These are phyloP conservation scores for Lumbricus terrestris DNA, from an alignment of 2,888 invertebrate genomes.

Conservation along the genomic window DNA sequence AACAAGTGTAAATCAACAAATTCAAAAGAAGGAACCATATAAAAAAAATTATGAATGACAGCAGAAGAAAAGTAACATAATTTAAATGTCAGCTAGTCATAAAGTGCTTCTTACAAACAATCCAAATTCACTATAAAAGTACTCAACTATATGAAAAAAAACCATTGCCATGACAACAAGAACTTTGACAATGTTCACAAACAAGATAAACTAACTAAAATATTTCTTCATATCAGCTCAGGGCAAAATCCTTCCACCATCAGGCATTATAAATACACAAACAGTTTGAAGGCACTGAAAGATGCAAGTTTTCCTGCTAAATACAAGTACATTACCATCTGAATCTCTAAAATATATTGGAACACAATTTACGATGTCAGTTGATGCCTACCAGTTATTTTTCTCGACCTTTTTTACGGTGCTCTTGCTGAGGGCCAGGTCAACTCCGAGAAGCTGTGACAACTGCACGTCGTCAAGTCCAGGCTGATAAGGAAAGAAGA, in stretches of 20 bases:
- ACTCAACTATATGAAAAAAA: not conserved
- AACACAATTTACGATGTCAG: not conserved
- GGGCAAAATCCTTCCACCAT: not conserved
- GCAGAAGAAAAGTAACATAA: too few relatives aligned
- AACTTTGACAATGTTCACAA: not conserved
- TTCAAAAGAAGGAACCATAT: too few relatives aligned
- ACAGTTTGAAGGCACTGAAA: not conserved
- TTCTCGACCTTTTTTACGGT: not conserved
- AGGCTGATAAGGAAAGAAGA: constrained; percentile 65
- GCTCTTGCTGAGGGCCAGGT: constrained; percentile 7
- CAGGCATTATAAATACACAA: not conserved
- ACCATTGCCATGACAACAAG: not conserved
- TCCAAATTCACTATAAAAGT: too few relatives aligned
- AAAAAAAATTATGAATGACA: too few relatives aligned
- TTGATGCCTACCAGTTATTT: constrained; percentile 11
- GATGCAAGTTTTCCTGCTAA: not conserved
- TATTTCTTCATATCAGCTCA: not conserved
- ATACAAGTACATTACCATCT: not conserved
- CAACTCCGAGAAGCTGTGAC: constrained; percentile 65
- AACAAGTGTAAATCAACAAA: too few relatives aligned
- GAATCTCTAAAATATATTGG: not conserved
- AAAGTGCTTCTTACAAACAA: too few relatives aligned
- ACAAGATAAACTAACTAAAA: not conserved
- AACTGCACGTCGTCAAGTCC: constrained; percentile 82
- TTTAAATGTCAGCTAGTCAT: too few relatives aligned